Conservation (phyloP, 92 coral and sea anemone genomes). For the Paramuricea clavata region DNA sequence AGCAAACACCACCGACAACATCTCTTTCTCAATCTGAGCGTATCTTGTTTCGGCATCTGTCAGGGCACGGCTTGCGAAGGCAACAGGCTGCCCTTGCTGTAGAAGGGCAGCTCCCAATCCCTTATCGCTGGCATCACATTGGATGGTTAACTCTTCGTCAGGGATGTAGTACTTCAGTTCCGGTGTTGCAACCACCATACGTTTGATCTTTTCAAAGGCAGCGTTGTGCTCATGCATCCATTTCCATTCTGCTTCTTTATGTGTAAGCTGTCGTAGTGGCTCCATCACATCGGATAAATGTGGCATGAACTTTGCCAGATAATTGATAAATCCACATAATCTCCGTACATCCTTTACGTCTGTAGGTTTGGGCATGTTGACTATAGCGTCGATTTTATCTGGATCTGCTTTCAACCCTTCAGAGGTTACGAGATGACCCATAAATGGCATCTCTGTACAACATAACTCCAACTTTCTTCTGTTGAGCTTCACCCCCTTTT, state of each 20-base stretch:
- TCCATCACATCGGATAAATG: slow-evolving; percentile 23
- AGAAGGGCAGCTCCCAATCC: neutral
- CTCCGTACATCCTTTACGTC: slow-evolving; percentile 27
- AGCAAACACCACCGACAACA: neutral
- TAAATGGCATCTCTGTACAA: neutral
- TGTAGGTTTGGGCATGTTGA: slow-evolving; percentile 42
- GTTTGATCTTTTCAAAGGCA: slow-evolving; percentile 29
- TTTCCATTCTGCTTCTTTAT: slow-evolving; percentile 37
- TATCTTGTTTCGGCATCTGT: neutral
- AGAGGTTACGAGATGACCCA: slow-evolving; percentile 40
- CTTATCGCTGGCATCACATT: slow-evolving; percentile 33
- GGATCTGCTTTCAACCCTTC: slow-evolving; percentile 39
- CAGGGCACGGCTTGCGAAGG: neutral
- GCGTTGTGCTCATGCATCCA: slow-evolving; percentile 25
- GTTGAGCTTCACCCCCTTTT: slow-evolving; percentile 28
- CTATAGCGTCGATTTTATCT: slow-evolving; percentile 11
- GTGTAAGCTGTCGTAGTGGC: slow-evolving; percentile 37
- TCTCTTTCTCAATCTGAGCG: neutral
- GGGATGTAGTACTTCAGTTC: slow-evolving; percentile 33
- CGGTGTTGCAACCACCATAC: slow-evolving; percentile 37
- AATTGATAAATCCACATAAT: slow-evolving; percentile 29
- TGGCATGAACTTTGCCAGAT: slow-evolving; percentile 46
- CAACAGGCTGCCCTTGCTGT: neutral
- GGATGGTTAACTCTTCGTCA: neutral
- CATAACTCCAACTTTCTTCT: slow-evolving; percentile 23